These are phyloP conservation scores for Scomber colias DNA, from an alignment of 2,113 vertebrate genomes.

Conservation along the genomic window DNA sequence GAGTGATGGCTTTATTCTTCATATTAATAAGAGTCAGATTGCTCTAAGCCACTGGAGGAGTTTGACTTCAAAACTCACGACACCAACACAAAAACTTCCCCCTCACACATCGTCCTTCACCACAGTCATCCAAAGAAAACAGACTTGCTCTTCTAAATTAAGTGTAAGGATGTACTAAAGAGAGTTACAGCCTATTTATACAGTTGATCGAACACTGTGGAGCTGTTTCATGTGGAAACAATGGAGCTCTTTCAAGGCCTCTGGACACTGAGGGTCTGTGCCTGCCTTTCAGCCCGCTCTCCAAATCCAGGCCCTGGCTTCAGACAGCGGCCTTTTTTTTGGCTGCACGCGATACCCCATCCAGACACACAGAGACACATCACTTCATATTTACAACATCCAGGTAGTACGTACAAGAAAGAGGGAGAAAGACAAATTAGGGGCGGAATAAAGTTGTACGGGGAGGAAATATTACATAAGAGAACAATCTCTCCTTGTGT, in stretches of 20 bases:
- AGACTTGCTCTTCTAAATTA: not conserved
- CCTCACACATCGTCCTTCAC: not conserved
- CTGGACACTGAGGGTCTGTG: slow-evolving; percentile 40
- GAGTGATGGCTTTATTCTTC: too few relatives aligned
- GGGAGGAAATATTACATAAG: slow-evolving; percentile 50
- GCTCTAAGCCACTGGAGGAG: not conserved
- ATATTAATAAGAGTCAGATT: too few relatives aligned
- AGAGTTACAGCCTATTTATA: slow-evolving; percentile 24
- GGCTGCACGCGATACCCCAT: slow-evolving; percentile 1
- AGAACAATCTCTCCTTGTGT: slow-evolving; percentile 52
- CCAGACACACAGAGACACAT: slow-evolving; percentile 43
- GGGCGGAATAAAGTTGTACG: slow-evolving; percentile 16
- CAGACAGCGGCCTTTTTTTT: slow-evolving; percentile 63
- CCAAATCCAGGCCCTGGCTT: slow-evolving; percentile 42
- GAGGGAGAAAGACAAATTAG: slow-evolving; percentile 16
- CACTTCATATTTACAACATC: slow-evolving; percentile 37
- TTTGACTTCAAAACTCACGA: not conserved
- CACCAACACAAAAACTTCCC: not conserved
- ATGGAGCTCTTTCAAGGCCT: slow-evolving; percentile 53
- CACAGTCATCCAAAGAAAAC: not conserved
- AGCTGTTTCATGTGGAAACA: slow-evolving; percentile 52
- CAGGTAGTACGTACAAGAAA: slow-evolving; percentile 14
- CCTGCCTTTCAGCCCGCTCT: slow-evolving; percentile 13
- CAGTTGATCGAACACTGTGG: slow-evolving; percentile 37
- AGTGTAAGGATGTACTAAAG: not conserved